Conservation (phyloP, 2,888 invertebrate species). For the Plebejus melissa region DNA sequence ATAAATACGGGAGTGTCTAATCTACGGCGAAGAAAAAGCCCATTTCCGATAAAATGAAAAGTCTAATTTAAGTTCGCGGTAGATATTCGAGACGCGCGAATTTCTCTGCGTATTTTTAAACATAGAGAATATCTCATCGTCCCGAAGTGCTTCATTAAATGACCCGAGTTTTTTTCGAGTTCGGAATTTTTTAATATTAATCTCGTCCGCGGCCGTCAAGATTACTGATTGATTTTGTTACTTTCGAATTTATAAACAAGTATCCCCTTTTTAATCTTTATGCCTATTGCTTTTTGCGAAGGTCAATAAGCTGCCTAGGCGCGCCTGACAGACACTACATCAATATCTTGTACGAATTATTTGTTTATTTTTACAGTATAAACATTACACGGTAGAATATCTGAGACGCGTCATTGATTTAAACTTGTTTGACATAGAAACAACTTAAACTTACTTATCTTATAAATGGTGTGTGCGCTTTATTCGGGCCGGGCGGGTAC, state of each 20-base stretch:
- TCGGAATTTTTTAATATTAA: constrained; percentile 24
- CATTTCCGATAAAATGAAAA: constrained; percentile 28
- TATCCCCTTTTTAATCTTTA: not conserved
- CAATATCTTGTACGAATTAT: not conserved
- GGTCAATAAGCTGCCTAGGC: not conserved
- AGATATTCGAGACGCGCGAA: constrained; percentile 28
- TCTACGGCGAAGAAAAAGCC: constrained; percentile 23
- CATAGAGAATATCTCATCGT: constrained; percentile 26
- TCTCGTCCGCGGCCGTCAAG: not conserved
- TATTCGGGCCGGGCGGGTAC: too few species aligned
- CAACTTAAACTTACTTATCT: too few species aligned
- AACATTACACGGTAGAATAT: not conserved
- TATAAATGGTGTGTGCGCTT: too few species aligned
- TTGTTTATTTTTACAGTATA: not conserved
- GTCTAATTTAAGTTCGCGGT: constrained; percentile 29
- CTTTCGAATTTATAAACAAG: constrained; percentile 1
- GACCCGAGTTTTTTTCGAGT: constrained; percentile 21
- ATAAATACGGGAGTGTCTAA: constrained; percentile 29
- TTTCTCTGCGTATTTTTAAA: constrained; percentile 26
- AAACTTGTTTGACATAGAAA: not conserved
- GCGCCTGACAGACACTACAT: not conserved
- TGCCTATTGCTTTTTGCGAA: not conserved
- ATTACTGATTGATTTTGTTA: not conserved
- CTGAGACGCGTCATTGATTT: not conserved
- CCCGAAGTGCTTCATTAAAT: constrained; percentile 24